Evolutionary conservation across 2,113 vertebrate genomes (phyloP).

Genomic region (Chionis minor): DNA sequence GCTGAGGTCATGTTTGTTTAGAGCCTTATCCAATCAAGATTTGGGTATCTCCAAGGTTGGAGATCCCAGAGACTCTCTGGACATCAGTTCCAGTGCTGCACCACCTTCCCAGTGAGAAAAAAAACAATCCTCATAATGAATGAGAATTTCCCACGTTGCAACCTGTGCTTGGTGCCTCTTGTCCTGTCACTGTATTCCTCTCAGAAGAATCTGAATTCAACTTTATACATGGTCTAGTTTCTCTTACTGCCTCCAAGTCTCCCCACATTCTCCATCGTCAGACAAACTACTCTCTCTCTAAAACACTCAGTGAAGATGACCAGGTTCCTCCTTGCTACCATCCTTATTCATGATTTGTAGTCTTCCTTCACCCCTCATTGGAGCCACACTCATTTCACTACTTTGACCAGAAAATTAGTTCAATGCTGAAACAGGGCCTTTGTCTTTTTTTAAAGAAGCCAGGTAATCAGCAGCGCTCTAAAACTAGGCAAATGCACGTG

Average conservation of each 20-base stretch:
- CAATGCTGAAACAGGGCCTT: background rate
- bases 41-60: background rate
- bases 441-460: background rate
- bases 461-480: background rate
- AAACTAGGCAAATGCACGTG: rapidly evolving
- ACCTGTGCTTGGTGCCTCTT: background rate
- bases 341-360: background rate
- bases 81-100: background rate
- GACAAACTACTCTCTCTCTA: background rate
- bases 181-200: background rate
- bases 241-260: background rate
- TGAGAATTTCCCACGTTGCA: background rate
- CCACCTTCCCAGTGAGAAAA: background rate
- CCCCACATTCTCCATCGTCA: background rate
- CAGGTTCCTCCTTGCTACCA: background rate
- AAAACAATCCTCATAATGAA: background rate
- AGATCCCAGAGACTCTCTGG: background rate
- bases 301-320: background rate
- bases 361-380: background rate
- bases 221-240: rapidly evolving
- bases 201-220: background rate
- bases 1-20: background rate
- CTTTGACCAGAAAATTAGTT: background rate
- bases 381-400: background rate
- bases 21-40: background rate